Evolutionary conservation across 1,140 invertebrate genomes (phyloP), one percentile per base, ranked within the genome.

Genomic region (Drosophila teissieri): DNA sequence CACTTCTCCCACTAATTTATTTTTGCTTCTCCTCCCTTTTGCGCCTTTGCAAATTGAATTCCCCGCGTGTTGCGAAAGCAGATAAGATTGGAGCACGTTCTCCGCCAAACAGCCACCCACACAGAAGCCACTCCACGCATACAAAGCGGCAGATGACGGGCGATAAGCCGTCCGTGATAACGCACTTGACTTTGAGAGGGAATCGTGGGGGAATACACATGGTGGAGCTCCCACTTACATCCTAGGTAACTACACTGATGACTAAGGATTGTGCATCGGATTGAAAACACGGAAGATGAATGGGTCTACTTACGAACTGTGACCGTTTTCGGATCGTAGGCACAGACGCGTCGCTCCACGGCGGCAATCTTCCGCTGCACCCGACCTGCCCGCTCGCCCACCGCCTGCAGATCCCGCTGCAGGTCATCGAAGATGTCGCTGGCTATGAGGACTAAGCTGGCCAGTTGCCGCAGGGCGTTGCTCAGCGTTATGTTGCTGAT

Each of bases 391-490:
- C 96, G 93, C 77, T 95, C 94, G 42, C 94, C 94, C 68, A 97
- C 94, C 63, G 93, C 92, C 88, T 95, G 93, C 75, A 96, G 93
- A 85, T 96, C 95, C 53, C 93, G 93, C 19, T 95, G 94, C 77
- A 97, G 93, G 78, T 96, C 95, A 83, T 94, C 94, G 92, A 96
- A 97, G 60, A 97, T 95, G 90, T 96, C 95, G 89, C 96, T 95
- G 70, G 96, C 96, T 44, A 95, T 94, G 53, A 95, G 91, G 73
- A 96, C 95, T 85, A 97, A 92, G n/a, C 95, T 96, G 31, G 96
- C 95, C 81, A 97, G 93, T 91, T 97, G 96, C 42, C 95, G 92
- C 39, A 97, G 93, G 17, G 95, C 95, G 91, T 95, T 96, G 92
- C 95, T 95, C 53, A 97, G 92, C 44, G 96, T 96, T 80, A 94